phyloP scores from a whole-genome alignment of 2,888 invertebrate genomes.

The Rhagium mordax region DNA sequence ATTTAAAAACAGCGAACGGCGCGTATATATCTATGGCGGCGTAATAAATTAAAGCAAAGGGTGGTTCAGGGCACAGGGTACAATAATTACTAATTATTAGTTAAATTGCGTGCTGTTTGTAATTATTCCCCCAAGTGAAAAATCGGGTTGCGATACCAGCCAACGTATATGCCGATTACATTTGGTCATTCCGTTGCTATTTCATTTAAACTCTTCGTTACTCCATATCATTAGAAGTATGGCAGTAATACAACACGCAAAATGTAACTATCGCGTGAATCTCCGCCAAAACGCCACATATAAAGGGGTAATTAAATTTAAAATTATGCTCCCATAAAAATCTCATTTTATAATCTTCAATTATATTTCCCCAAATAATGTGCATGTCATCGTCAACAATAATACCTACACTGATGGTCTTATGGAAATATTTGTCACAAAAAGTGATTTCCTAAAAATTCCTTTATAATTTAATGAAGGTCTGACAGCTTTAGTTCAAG shows the following conservation, averaged over 20 bases:
- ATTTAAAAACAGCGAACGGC: slow-evolving; percentile 27
- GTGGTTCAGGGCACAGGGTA: slow-evolving; percentile 51
- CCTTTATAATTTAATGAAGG: too few species aligned
- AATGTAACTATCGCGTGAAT: slow-evolving; percentile 57
- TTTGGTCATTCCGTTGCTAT: slow-evolving; percentile 53
- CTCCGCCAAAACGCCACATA: slow-evolving; percentile 40
- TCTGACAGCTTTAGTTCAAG: too few species aligned
- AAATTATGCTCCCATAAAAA: background rate
- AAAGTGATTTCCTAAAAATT: too few species aligned
- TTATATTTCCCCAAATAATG: background rate
- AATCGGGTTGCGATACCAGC: slow-evolving; percentile 59
- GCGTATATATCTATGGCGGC: slow-evolving; percentile 39
- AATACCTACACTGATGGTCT: too few species aligned
- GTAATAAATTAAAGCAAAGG: slow-evolving; percentile 58
- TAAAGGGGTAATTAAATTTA: slow-evolving; percentile 34
- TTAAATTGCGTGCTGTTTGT: slow-evolving; percentile 67
- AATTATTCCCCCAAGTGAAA: slow-evolving; percentile 64
- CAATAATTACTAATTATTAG: slow-evolving; percentile 66
- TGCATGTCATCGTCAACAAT: background rate
- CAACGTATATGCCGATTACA: slow-evolving; percentile 51
- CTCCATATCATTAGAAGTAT: slow-evolving; percentile 44
- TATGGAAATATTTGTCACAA: too few species aligned
- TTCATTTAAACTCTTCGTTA: slow-evolving; percentile 47
- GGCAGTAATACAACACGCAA: slow-evolving; percentile 49
- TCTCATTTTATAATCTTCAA: background rate